Percentiles rank a stretch among this genome's conserved stretches.
These are phyloP conservation scores for Scrobipalpa costella DNA, from an alignment of 2,888 invertebrate genomes.

Conservation along the genomic window DNA sequence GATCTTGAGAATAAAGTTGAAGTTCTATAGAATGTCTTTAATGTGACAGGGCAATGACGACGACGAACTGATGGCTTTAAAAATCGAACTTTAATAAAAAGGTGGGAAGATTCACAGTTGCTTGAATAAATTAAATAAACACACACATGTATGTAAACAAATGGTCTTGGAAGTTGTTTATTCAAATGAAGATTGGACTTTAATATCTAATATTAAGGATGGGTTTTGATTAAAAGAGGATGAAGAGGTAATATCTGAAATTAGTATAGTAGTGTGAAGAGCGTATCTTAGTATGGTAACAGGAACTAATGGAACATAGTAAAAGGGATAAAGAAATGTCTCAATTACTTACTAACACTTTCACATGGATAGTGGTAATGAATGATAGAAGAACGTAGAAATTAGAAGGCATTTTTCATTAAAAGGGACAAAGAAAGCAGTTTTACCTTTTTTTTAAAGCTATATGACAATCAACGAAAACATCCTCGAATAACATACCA, in stretches of 20 bases:
- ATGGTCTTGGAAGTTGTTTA: conserved; percentile 2
- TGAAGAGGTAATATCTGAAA: conserved; percentile 12
- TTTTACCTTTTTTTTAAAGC: no score
- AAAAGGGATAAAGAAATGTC: no score
- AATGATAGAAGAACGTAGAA: no score
- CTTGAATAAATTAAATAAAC: neutral
- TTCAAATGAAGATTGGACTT: conserved; percentile 10
- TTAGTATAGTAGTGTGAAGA: conserved; percentile 26
- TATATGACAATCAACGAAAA: no score
- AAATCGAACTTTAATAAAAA: conserved; percentile 14
- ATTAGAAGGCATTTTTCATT: no score
- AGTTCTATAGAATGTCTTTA: no score
- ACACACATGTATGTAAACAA: neutral
- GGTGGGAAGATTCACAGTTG: conserved; percentile 5
- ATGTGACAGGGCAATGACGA: conserved; percentile 14
- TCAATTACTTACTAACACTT: no score
- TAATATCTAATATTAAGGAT: conserved; percentile 1
- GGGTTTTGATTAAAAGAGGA: neutral
- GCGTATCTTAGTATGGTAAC: no score
- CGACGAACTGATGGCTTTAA: neutral
- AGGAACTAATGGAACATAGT: no score
- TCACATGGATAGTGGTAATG: no score
- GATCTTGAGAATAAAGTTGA: neutral
- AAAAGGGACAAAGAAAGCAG: no score
- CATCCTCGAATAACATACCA: no score